phyloP scores from a whole-genome alignment of 2,797 vertebrate genomes.

The Dendrocincla fuliginosa region DNA sequence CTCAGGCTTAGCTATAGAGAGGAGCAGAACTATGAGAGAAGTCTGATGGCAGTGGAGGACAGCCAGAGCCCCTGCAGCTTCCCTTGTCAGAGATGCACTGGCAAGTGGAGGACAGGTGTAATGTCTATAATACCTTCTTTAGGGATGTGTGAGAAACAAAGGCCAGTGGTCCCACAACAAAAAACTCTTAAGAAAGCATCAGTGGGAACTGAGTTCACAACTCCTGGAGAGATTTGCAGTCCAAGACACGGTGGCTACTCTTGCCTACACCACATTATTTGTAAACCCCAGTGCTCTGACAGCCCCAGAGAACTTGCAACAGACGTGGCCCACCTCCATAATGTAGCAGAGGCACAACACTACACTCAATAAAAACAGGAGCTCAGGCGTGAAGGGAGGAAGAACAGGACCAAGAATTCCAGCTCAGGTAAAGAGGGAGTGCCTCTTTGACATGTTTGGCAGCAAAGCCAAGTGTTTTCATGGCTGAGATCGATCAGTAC shows the following conservation, averaged over 20 bases:
- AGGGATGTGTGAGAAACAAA: background rate
- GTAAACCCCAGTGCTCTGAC: background rate
- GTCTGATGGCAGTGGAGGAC: background rate
- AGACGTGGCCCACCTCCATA: background rate
- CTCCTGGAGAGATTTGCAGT: background rate
- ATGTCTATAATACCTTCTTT: background rate
- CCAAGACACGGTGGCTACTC: background rate
- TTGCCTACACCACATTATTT: background rate
- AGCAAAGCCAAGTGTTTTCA: background rate
- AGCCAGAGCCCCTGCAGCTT: background rate
- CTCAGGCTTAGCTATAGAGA: fast-evolving
- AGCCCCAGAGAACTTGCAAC: background rate
- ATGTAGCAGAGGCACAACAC: background rate
- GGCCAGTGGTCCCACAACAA: background rate
- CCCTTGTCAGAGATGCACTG: background rate
- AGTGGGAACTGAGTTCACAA: background rate
- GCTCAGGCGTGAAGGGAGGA: background rate
- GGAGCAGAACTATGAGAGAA: background rate
- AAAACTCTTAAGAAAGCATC: background rate
- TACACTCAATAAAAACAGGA: fast-evolving
- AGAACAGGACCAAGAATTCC: background rate
- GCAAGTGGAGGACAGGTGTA: background rate
- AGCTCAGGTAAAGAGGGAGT: background rate
- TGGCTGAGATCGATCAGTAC: background rate
- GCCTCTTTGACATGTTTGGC: background rate